Conservation (phyloP, 2,797 vertebrate species). For the Clarias pachynema region DNA sequence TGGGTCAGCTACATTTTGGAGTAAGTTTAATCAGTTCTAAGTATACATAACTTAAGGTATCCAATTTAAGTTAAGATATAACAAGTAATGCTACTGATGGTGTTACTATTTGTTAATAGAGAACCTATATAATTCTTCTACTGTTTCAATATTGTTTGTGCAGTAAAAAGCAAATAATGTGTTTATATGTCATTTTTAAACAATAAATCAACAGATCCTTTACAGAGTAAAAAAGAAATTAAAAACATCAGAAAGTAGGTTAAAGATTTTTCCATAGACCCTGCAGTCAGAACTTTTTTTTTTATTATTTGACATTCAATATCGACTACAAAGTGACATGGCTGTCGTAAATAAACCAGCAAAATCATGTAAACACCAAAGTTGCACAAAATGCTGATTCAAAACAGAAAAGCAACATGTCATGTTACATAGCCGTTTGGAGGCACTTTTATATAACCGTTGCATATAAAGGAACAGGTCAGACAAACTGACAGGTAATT, state of each 20-base stretch:
- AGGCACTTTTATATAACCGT: constrained; percentile 65
- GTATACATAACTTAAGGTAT: not conserved
- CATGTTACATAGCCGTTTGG: constrained; percentile 58
- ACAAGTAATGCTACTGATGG: too few species aligned
- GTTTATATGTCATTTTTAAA: not conserved
- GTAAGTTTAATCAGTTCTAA: not conserved
- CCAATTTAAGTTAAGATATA: too few species aligned
- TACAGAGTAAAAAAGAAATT: not conserved
- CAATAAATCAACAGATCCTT: not conserved
- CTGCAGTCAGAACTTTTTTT: constrained; percentile 69
- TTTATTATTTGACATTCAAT: constrained; percentile 72
- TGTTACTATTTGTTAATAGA: not conserved
- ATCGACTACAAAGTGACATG: constrained; percentile 64
- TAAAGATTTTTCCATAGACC: constrained; percentile 26
- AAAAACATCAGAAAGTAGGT: constrained; percentile 5
- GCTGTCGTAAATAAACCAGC: constrained; percentile 56
- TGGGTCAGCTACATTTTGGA: not conserved
- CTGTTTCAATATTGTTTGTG: not conserved
- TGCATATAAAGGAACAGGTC: constrained; percentile 64
- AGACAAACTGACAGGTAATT: constrained; percentile 48
- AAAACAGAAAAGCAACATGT: constrained; percentile 52
- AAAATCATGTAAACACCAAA: constrained; percentile 60
- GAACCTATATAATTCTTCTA: not conserved
- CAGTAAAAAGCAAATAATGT: not conserved
- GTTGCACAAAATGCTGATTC: constrained; percentile 60